Conservation (phyloP, 2,888 invertebrate genomes). For the Hanleya hanleyi region DNA sequence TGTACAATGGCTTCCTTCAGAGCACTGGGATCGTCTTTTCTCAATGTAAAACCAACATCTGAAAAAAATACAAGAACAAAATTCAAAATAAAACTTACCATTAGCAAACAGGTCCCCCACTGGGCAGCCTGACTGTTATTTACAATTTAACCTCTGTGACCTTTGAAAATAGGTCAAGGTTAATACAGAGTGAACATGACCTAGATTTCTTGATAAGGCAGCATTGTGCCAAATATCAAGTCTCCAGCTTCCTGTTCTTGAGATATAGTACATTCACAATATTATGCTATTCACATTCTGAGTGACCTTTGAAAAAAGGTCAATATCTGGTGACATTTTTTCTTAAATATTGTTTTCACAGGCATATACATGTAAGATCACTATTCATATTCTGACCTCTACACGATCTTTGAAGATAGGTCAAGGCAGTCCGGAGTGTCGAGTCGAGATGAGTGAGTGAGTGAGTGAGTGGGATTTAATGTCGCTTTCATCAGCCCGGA, state of each 20-base stretch:
- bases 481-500: background rate
- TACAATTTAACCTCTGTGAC: no score
- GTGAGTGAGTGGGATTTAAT: background rate
- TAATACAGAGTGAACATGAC: no score
- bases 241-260: no score
- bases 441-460: background rate
- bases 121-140: no score
- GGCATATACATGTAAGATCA: background rate
- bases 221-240: no score
- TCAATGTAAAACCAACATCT: constrained; percentile 85
- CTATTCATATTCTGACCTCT: background rate
- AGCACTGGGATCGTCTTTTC: constrained; percentile 89
- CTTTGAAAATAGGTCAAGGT: no score
- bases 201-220: no score
- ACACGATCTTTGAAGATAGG: background rate
- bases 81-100: background rate
- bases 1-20: constrained; percentile 79
- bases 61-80: constrained; percentile 29
- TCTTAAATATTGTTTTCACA: background rate
- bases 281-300: no score
- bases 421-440: no score
- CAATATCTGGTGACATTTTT: background rate
- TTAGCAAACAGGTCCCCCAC: background rate
- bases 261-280: no score
- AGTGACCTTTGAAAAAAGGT: no score